Percentiles rank a stretch among this genome's conserved stretches.
Evolutionary conservation across 1,140 invertebrate species (phyloP).

Genomic region (Trinorchestia longiramus): DNA sequence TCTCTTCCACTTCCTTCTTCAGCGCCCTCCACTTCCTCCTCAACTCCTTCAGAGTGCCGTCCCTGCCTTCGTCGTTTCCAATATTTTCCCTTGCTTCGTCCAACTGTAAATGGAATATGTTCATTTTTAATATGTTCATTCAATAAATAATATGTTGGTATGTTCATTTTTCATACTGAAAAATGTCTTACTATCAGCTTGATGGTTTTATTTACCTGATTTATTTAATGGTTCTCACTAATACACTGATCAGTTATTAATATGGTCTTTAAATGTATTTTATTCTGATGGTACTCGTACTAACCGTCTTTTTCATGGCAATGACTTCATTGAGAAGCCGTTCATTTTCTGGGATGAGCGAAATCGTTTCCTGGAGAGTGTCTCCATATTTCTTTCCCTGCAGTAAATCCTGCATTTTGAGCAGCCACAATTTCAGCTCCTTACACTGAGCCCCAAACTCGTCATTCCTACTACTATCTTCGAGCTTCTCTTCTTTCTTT

Average conservation of each 20-base stretch:
- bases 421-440: background rate
- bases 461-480: background rate
- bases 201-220: no score
- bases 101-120: background rate
- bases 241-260: no score
- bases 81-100: background rate
- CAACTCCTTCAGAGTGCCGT: background rate
- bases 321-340: background rate
- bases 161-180: no score
- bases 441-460: background rate
- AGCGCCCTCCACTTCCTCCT: background rate
- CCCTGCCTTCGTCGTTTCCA: background rate
- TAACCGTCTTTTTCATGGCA: background rate
- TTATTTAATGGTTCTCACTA: no score
- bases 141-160: background rate
- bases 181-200: no score
- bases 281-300: background rate
- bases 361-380: background rate
- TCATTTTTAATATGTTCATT: background rate
- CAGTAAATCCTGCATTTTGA: background rate
- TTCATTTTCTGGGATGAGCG: background rate
- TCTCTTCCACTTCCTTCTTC: background rate
- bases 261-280: background rate
- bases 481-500: conserved; percentile 28
- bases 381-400: background rate